Evolutionary conservation across 1,140 invertebrate genomes (phyloP), one percentile per base, ranked within the genome.

Genomic region (Drosophila sucinea): DNA sequence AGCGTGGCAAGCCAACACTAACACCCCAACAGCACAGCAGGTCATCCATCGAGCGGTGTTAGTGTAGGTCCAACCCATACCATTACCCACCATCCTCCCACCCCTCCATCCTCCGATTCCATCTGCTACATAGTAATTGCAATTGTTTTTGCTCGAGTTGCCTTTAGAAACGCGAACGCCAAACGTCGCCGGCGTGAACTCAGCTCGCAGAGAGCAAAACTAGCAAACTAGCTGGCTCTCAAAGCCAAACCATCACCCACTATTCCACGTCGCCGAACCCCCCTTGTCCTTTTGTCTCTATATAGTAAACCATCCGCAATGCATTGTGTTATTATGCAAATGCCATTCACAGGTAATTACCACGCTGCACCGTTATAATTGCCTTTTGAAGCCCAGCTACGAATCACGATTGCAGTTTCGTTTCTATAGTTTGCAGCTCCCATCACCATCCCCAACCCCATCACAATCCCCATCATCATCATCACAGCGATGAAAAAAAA

Each of bases 291-390:
- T 10, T 38, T 3, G 3, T n/a, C 35, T 0, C 33, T 35, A 56
- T 29, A 4, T n/a, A 30, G 10, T 38, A 38, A 51, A 27, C 29
- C 56, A 56, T 23, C 56, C 30, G 30, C 56, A 58, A 58, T 57
- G 60, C 73, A 76, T 76, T 76, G 73, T 84, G 73, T 82, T 87
- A 87, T 87, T 87, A 87, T 87, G 90, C 90, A 91, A 91, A 91
- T 91, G 83, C 67, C 84, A 89, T 87, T 87, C 84, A 89, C 84
- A 87, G 84, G 79, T 86, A 91, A 91, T 91, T 91, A 86, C 90
- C 80, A 82, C 85, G 82, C 83, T 79, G 90, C 83, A 71, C 90
- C 90, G 90, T 91, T 91, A 91, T 91, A 91, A 91, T 91, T 91
- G 90, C 90, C 72, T 51, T 79, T 90, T 83, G 73, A 89, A 87